These are phyloP conservation scores for Cavia porcellus DNA, from an alignment of 2,113 vertebrate genomes.

Conservation along the genomic window DNA sequence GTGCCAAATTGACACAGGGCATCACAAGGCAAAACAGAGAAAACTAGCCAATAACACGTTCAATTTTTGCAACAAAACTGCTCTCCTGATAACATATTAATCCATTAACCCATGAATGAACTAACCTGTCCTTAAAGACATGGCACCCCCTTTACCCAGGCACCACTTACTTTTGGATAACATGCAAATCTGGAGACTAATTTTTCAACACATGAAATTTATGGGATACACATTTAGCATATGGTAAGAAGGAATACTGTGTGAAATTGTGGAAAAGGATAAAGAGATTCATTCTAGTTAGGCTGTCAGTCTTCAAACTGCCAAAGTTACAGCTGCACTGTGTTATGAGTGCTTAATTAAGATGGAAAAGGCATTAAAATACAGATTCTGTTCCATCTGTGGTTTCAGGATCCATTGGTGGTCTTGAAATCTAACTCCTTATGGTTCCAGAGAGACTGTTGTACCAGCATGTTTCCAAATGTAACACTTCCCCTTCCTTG, in stretches of 20 bases:
- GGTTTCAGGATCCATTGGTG: neutral
- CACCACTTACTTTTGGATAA: neutral
- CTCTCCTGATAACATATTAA: neutral
- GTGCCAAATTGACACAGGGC: neutral
- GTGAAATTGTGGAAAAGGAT: neutral
- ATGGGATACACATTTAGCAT: neutral
- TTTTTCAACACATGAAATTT: neutral
- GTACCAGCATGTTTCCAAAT: neutral
- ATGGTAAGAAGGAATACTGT: neutral
- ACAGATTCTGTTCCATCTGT: neutral
- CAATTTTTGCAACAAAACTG: neutral
- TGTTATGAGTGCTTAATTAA: neutral
- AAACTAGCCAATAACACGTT: neutral
- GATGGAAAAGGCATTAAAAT: neutral
- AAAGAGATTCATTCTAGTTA: neutral
- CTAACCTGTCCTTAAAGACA: neutral
- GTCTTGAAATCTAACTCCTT: neutral
- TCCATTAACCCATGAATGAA: neutral
- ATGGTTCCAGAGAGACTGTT: neutral
- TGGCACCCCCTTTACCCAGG: neutral
- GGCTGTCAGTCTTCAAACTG: neutral
- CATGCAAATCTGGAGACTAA: neutral
- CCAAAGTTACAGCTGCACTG: neutral
- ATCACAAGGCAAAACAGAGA: neutral
- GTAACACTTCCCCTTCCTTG: neutral